A percentile compares a stretch with the other conserved stretches of the same genome.
Conservation (phyloP, 1,140 invertebrate genomes). For the Nymphalis io region DNA sequence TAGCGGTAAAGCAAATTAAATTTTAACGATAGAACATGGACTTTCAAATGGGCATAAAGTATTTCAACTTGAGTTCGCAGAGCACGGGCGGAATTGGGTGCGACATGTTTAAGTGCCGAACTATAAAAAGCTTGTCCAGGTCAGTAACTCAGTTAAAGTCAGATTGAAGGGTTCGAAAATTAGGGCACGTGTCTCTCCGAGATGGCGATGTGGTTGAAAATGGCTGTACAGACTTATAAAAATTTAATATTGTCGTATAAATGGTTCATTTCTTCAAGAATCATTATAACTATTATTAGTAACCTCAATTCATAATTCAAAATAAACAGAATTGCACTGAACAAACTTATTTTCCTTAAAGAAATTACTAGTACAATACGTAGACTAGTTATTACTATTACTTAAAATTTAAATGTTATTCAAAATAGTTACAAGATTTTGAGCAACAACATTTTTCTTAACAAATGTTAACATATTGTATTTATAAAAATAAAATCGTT, state of each 20-base stretch:
- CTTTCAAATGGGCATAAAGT: slow-evolving; percentile 24
- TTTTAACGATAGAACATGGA: slow-evolving; percentile 27
- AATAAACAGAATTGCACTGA: too few species aligned
- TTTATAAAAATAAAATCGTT: too few species aligned
- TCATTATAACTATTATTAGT: too few species aligned
- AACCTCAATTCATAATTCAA: too few species aligned
- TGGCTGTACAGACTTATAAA: background rate
- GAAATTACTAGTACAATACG: too few species aligned
- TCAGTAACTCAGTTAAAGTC: slow-evolving; percentile 51
- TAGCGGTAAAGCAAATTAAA: background rate
- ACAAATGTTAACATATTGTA: too few species aligned
- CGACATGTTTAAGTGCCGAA: slow-evolving; percentile 50
- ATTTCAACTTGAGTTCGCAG: slow-evolving; percentile 27
- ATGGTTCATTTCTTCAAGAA: background rate
- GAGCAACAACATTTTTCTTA: too few species aligned
- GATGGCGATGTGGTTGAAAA: slow-evolving; percentile 34
- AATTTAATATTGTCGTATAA: background rate
- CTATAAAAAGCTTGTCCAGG: slow-evolving; percentile 59
- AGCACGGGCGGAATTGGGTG: slow-evolving; percentile 29
- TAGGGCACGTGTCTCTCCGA: slow-evolving; percentile 44
- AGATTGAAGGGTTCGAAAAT: slow-evolving; percentile 36
- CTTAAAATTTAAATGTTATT: too few species aligned
- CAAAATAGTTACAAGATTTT: too few species aligned
- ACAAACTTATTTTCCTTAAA: too few species aligned
- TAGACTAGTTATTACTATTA: too few species aligned